Base-by-base conservation (phyloP, 2,888 invertebrate genomes). In the Fragum whitleyi region DNA sequence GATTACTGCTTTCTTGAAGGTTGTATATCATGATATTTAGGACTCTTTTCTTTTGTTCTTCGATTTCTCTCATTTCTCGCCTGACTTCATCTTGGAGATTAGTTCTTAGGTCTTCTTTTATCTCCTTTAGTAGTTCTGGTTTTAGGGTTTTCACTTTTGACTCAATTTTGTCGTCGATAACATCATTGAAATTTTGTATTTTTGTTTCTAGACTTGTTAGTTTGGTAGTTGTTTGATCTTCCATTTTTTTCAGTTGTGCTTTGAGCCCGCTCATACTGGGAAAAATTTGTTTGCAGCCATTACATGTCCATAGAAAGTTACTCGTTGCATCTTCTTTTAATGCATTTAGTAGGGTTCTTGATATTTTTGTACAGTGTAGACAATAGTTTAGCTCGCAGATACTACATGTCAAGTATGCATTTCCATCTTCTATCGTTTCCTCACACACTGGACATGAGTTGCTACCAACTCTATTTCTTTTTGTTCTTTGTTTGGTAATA, bases 271-370 rank as follows among this genome's bases (percentile, higher is more conserved):
- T 23, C 36, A 62, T 62, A 29, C 19, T n/a, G n/a, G 62, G 62
- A 26, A 62, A 62, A 29, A 16, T 36, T 29, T 62, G 36, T 62
- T 62, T 62, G 19, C 62, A 62, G 11, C 11, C 21, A 32, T 32
- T 62, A n/a, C 36, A 36, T 3, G 29, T 62, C 36, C 62, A 29
- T 19, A 23, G 2, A 7, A 29, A 62, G 32, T 62, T 62, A 36
- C 26, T 19, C 3, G 3, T 23, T 29, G 3, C 19, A 32, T 29
- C 62, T 62, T 62, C 29, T 62, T 16, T n/a, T 19, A 62, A 16
- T 32, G 36, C 11, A 39, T 7, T 14, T 7, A n/a, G 19, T 26
- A 57, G 14, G 3, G 2, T 57, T 14, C 19, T 11, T 3, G 57
- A 57, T 23, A 57, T 57, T 5, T 57, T 57, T 1, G 57, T 57